These are phyloP conservation scores for Cerastoderma edule DNA, from an alignment of 2,888 invertebrate genomes.

Conservation along the genomic window DNA sequence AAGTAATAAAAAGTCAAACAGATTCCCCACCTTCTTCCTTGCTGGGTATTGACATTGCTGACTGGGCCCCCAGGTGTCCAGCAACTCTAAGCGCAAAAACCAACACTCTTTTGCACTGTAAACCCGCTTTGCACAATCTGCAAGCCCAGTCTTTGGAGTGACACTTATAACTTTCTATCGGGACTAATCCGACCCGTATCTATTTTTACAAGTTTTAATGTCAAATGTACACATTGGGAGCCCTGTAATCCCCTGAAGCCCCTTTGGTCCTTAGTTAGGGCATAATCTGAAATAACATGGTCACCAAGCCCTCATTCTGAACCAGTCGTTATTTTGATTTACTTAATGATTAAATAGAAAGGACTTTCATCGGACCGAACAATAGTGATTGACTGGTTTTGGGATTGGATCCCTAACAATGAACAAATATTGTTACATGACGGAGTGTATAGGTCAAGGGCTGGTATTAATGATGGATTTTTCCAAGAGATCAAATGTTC, in stretches of 20 bases:
- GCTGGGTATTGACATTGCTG: slow-evolving; percentile 22
- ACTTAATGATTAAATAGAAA: slow-evolving; percentile 3
- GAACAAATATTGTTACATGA: slow-evolving; percentile 21
- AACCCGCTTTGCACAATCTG: slow-evolving; percentile 27
- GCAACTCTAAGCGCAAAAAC: slow-evolving; percentile 35
- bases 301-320: slow-evolving; percentile 18
- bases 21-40: too few species aligned
- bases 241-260: slow-evolving; percentile 14
- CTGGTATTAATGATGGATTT: slow-evolving; percentile 16
- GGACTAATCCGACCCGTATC: slow-evolving; percentile 3
- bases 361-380: background rate
- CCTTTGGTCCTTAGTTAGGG: slow-evolving; percentile 15
- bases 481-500: slow-evolving; percentile 1
- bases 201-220: slow-evolving; percentile 27
- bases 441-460: slow-evolving; percentile 6
- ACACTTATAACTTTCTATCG: slow-evolving; percentile 22
- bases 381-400: slow-evolving; percentile 11
- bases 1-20: too few species aligned
- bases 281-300: slow-evolving; percentile 22
- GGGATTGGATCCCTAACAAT: slow-evolving; percentile 1
- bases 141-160: slow-evolving; percentile 22
- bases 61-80: slow-evolving; percentile 27
- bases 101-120: slow-evolving; percentile 52
- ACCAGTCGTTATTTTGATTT: slow-evolving; percentile 1
- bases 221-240: slow-evolving; percentile 25